Conservation (phyloP, 2,797 vertebrate genomes). For the Urophycis tenuis region DNA sequence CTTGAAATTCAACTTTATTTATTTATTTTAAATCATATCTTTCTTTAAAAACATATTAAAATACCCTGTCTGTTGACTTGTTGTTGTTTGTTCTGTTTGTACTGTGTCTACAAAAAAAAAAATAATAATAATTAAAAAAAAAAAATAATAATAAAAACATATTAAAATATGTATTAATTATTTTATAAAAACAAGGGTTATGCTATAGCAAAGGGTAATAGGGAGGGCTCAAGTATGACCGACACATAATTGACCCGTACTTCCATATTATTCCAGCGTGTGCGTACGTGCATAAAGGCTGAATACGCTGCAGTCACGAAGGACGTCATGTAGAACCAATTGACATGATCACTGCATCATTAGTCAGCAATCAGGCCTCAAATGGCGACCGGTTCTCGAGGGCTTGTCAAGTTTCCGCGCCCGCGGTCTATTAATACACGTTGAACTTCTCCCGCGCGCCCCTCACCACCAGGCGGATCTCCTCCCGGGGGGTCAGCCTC, state of each 20-base stretch:
- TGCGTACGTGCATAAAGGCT: neutral
- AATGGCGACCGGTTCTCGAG: neutral
- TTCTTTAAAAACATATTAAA: too few species aligned
- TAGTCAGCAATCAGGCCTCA: neutral
- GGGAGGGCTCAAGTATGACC: too few species aligned
- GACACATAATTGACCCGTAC: neutral
- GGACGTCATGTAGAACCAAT: neutral
- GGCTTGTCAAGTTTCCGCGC: neutral
- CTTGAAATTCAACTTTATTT: too few species aligned
- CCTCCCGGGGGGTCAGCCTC: constrained; percentile 89
- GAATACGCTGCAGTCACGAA: neutral
- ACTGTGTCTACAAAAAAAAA: neutral
- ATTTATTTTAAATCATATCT: too few species aligned
- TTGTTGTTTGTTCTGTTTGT: too few species aligned
- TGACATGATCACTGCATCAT: neutral
- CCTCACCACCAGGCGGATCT: constrained; percentile 94
- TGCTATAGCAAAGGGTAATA: too few species aligned
- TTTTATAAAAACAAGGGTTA: too few species aligned
- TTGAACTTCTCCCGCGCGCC: neutral
- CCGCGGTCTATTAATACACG: neutral
- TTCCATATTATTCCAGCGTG: too few species aligned
- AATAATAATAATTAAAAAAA: neutral
- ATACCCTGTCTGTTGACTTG: too few species aligned
- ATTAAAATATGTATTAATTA: too few species aligned
- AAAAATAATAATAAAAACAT: neutral